Percentiles rank a stretch among this genome's conserved stretches.
Conservation (phyloP, 2,113 vertebrate species). For the Leucoraja erinaceus region DNA sequence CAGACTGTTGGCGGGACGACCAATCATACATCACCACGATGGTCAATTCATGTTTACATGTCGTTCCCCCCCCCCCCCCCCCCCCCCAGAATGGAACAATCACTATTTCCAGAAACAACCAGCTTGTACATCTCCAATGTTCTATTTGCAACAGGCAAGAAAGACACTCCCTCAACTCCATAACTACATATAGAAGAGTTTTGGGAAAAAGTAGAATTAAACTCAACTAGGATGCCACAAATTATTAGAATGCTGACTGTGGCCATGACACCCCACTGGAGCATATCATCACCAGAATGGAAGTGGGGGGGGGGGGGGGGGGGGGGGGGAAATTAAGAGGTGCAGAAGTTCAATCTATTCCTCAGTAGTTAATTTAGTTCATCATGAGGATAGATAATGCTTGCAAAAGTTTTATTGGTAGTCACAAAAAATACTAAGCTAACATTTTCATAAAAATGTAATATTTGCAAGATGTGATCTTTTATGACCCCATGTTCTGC, state of each 20-base stretch:
- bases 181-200: too few species aligned
- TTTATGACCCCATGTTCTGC: slow-evolving; percentile 10
- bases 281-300: not conserved
- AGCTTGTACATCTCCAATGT: not conserved
- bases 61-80: too few species aligned
- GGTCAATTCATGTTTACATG: too few species aligned
- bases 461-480: not conserved
- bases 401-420: not conserved
- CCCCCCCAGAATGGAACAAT: not conserved
- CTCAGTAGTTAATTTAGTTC: not conserved
- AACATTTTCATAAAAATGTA: too few species aligned
- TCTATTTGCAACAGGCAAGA: not conserved
- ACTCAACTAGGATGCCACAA: too few species aligned
- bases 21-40: too few species aligned
- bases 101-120: not conserved
- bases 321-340: not conserved
- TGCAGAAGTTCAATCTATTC: not conserved
- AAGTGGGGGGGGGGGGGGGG: too few species aligned
- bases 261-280: not conserved
- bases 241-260: not conserved
- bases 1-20: too few species aligned
- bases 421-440: not conserved
- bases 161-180: too few species aligned
- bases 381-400: not conserved
- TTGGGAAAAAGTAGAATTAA: not conserved